Conservation (phyloP, 2,113 vertebrate genomes). For the Spilogale gracilis region DNA sequence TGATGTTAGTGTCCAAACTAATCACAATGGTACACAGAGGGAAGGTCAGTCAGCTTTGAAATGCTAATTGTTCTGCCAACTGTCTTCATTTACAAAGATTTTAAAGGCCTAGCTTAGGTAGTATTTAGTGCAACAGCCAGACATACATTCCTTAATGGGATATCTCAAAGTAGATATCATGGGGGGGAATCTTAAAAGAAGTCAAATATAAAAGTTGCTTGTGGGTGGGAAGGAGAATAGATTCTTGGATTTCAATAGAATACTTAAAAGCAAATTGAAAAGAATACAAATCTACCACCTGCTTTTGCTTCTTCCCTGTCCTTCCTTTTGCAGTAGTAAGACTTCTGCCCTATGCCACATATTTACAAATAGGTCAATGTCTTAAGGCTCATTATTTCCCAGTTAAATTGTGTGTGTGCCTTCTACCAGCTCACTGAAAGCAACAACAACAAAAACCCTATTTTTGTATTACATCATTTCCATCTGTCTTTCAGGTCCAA, state of each 20-base stretch:
- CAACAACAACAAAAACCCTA: background rate
- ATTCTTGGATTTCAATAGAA: slow-evolving; percentile 29
- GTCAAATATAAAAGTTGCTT: slow-evolving; percentile 62
- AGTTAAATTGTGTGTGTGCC: background rate
- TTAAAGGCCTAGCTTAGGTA: slow-evolving; percentile 91
- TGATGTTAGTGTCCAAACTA: slow-evolving; percentile 88
- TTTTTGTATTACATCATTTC: background rate
- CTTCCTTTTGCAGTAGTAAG: background rate
- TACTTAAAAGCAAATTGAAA: slow-evolving; percentile 67
- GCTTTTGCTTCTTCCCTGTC: background rate
- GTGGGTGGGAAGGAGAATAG: background rate
- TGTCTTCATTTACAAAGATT: slow-evolving; percentile 91
- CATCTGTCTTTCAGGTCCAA: background rate
- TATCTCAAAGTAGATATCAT: slow-evolving; percentile 72
- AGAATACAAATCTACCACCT: background rate
- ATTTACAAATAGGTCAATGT: background rate
- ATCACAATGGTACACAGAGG: slow-evolving; percentile 91
- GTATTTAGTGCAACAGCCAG: slow-evolving; percentile 85
- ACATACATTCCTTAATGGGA: slow-evolving; percentile 84
- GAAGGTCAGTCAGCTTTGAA: slow-evolving; percentile 94
- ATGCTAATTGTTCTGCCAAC: slow-evolving; percentile 95
- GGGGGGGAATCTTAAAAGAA: slow-evolving; percentile 46
- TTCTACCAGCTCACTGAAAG: background rate
- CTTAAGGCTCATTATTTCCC: background rate
- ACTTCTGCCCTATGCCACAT: background rate